Percentiles rank a stretch among this genome's conserved stretches.
phyloP scores from a whole-genome alignment of 2,113 vertebrate species.

The Vulpes lagopus region DNA sequence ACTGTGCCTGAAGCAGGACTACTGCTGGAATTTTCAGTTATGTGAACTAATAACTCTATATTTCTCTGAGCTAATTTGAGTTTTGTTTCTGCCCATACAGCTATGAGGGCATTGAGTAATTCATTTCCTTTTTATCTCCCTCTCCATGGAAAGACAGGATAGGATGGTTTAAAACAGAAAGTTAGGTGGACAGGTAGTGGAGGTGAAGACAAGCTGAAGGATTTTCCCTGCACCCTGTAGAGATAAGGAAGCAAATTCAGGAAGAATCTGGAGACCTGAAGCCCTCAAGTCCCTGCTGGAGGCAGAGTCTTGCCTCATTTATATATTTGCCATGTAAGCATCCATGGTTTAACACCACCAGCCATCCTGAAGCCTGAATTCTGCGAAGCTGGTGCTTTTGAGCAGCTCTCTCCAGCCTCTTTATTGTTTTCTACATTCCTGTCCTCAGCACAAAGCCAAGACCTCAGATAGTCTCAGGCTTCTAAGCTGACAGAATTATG shows the following conservation, averaged over 20 bases:
- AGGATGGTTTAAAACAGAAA: not conserved
- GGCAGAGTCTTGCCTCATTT: not conserved
- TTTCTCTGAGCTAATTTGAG: slow-evolving; percentile 4
- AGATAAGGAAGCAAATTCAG: not conserved
- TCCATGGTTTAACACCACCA: not conserved
- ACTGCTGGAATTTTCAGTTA: not conserved
- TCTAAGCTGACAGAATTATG: not conserved
- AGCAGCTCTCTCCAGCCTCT: no score
- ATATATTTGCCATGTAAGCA: not conserved
- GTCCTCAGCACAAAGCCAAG: not conserved
- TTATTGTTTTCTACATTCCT: not conserved
- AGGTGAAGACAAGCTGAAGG: not conserved
- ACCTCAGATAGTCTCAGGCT: not conserved
- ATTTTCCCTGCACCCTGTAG: not conserved
- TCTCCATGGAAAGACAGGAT: not conserved
- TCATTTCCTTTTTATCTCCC: not conserved
- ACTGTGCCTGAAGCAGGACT: not conserved
- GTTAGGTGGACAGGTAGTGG: not conserved
- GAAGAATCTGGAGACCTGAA: not conserved
- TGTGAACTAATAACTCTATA: not conserved
- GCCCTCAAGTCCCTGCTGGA: not conserved
- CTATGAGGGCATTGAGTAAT: not conserved
- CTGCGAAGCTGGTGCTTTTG: not conserved
- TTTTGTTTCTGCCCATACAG: not conserved
- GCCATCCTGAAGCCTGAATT: not conserved